Conservation (phyloP, 2,797 vertebrate genomes). For the Neoniphon sammara region DNA sequence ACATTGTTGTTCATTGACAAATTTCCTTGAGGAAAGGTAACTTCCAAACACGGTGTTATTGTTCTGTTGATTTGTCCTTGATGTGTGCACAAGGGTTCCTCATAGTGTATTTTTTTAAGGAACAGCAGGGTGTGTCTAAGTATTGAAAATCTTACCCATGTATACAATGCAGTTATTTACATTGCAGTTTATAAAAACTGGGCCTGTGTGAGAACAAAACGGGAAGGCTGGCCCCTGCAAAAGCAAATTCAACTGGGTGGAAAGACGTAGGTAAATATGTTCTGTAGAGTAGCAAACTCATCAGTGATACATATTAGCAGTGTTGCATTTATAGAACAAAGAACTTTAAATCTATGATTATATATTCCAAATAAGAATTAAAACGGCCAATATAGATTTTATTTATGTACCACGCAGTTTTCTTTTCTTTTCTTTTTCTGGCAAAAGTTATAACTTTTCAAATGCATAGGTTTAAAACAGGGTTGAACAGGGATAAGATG, state of each 20-base stretch:
- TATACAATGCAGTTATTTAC: conserved; percentile 66
- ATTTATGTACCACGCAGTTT: conserved; percentile 80
- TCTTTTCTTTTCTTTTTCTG: conserved; percentile 46
- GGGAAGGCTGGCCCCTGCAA: conserved; percentile 12
- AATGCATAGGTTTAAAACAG: conserved; percentile 68
- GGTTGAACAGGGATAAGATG: conserved; percentile 75
- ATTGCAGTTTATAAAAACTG: conserved; percentile 41
- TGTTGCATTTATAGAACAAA: conserved; percentile 74
- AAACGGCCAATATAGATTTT: conserved; percentile 78
- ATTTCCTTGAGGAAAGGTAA: conserved; percentile 39
- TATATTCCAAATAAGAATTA: conserved; percentile 69
- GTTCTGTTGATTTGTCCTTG: neutral
- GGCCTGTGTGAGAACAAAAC: conserved; percentile 52
- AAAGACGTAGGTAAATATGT: conserved; percentile 26
- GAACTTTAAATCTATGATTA: conserved; percentile 73
- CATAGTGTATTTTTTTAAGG: conserved; percentile 69
- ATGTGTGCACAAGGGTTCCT: conserved; percentile 50
- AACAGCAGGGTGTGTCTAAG: conserved; percentile 73
- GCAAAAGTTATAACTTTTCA: conserved; percentile 67
- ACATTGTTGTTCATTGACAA: conserved; percentile 43
- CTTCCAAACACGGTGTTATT: conserved; percentile 68
- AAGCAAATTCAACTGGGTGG: conserved; percentile 29
- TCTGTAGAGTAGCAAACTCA: conserved; percentile 25
- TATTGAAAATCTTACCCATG: conserved; percentile 65
- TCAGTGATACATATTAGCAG: conserved; percentile 59